Conservation (phyloP, 1,140 invertebrate species). For the Stegodyphus mimosarum region DNA sequence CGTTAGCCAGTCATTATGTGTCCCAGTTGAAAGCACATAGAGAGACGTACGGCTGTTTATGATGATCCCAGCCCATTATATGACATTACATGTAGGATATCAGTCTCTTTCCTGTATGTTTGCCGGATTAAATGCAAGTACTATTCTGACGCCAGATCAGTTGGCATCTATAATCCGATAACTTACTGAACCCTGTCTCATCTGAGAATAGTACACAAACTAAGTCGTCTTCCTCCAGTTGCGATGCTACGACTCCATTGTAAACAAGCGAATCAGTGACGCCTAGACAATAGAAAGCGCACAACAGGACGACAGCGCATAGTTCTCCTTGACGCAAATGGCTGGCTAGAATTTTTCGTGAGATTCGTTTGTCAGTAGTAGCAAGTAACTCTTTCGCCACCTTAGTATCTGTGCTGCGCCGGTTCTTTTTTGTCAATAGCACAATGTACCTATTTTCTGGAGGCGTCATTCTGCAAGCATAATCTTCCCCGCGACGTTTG, state of each 20-base stretch:
- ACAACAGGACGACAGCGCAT: neutral
- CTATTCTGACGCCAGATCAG: too few relatives aligned
- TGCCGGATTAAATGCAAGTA: too few relatives aligned
- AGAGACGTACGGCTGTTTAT: neutral
- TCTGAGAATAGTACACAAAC: neutral
- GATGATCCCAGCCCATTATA: neutral
- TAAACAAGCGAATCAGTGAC: neutral
- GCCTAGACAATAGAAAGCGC: neutral
- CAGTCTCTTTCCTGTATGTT: too few relatives aligned
- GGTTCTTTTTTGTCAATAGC: neutral
- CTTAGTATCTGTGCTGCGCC: neutral
- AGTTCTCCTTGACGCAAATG: neutral
- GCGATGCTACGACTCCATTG: neutral
- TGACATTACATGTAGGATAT: too few relatives aligned
- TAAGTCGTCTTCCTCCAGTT: neutral
- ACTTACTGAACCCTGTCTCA: neutral
- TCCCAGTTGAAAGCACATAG: constrained; percentile 8
- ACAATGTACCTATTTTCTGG: neutral
- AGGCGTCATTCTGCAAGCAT: neutral
- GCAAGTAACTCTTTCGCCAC: neutral
- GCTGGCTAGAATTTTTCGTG: neutral
- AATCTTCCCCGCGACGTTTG: neutral
- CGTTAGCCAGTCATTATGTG: neutral
- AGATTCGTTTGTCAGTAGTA: neutral
- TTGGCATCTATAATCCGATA: neutral